Conservation (phyloP, 1,140 invertebrate genomes). For the Drosophila grimshawi region DNA sequence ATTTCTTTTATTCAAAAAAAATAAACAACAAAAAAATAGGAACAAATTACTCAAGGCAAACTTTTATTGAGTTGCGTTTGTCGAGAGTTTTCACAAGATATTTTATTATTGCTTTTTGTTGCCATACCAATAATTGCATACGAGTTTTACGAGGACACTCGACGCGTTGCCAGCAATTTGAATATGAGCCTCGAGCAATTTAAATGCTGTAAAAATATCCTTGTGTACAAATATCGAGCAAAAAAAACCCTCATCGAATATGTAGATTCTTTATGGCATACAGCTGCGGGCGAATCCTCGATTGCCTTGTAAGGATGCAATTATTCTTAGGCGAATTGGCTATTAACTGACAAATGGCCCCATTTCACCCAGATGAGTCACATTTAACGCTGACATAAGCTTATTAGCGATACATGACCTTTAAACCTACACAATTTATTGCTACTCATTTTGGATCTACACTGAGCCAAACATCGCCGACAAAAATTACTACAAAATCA, state of each 20-base stretch:
- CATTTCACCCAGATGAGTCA: constrained; percentile 59
- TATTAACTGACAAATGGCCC: constrained; percentile 62
- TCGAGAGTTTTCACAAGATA: constrained; percentile 22
- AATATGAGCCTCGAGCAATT: constrained; percentile 73
- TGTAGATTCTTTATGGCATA: constrained; percentile 57
- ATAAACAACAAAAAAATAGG: constrained; percentile 32
- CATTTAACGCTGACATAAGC: constrained; percentile 75
- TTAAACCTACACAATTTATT: constrained; percentile 42
- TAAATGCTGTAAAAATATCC: constrained; percentile 71
- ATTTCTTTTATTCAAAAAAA: constrained; percentile 34
- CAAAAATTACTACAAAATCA: no score
- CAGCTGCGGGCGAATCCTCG: constrained; percentile 57
- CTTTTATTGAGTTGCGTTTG: constrained; percentile 69
- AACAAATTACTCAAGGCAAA: constrained; percentile 59
- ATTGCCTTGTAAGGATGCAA: constrained; percentile 53
- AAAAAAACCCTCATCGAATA: constrained; percentile 31
- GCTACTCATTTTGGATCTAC: constrained; percentile 5
- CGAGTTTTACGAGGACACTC: constrained; percentile 36
- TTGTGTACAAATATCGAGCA: constrained; percentile 35
- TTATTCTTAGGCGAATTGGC: constrained; percentile 76
- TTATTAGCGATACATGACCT: constrained; percentile 69
- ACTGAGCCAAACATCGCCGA: constrained; percentile 16
- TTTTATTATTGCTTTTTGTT: constrained; percentile 26
- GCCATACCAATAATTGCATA: constrained; percentile 27
- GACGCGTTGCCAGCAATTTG: constrained; percentile 53